phyloP scores from a whole-genome alignment of 2,888 invertebrate species.

The Ditylenchus weischeri region DNA sequence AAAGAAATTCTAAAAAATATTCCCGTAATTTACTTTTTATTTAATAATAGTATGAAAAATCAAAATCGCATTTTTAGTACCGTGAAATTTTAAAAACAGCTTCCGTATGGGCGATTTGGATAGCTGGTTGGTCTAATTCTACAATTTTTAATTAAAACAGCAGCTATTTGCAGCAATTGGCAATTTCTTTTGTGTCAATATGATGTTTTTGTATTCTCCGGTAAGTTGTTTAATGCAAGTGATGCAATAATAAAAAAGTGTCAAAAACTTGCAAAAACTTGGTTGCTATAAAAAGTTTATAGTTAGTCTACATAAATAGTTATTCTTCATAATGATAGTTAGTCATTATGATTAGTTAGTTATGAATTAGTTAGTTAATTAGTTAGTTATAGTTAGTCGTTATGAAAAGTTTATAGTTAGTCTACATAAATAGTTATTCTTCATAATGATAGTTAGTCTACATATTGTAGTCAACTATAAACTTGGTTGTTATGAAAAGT shows the following conservation, averaged over 20 bases:
- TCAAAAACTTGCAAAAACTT: neutral
- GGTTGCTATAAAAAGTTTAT: no score
- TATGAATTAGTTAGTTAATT: no score
- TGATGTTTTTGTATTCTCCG: conserved; percentile 56
- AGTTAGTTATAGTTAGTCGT: no score
- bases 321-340: no score
- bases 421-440: no score
- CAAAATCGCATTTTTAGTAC: conserved; percentile 8
- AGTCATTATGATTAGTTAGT: no score
- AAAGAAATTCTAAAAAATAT: conserved; percentile 48
- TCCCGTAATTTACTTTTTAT: conserved; percentile 35
- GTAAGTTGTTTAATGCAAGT: conserved; percentile 3
- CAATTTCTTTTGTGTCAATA: conserved; percentile 55
- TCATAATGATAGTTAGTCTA: no score
- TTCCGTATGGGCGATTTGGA: conserved; percentile 57
- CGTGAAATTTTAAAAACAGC: conserved; percentile 40
- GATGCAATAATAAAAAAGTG: neutral
- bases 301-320: no score
- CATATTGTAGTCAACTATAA: no score
- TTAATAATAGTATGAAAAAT: no score
- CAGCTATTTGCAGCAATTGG: conserved; percentile 39
- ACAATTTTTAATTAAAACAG: conserved; percentile 23
- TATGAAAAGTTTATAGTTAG: no score
- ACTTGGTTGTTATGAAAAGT: no score
- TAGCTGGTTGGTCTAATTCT: conserved; percentile 24